Percentiles rank a stretch among this genome's conserved stretches.
Conservation (phyloP, 2,797 vertebrate genomes). For the Cossypha niveicapilla region DNA sequence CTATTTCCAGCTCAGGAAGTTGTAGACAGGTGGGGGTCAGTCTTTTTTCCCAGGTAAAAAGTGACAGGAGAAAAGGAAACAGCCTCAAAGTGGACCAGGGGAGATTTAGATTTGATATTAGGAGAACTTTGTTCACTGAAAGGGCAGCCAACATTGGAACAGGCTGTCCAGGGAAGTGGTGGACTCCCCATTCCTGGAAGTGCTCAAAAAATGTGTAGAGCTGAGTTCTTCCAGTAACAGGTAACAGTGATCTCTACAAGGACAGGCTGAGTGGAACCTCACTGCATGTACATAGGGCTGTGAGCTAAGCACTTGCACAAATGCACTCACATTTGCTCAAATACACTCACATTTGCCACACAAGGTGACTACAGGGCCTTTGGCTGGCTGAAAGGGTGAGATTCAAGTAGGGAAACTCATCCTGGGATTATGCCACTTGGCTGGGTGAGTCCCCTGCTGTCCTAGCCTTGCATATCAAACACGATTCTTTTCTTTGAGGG, state of each 20-base stretch:
- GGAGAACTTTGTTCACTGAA: background rate
- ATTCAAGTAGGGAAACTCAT: background rate
- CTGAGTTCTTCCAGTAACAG: background rate
- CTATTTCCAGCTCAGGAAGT: constrained; percentile 29
- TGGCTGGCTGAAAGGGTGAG: background rate
- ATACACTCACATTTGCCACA: background rate
- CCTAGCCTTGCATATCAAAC: background rate
- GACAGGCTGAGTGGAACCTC: background rate
- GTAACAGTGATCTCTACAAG: background rate
- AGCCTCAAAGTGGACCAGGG: background rate
- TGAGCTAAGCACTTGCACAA: background rate
- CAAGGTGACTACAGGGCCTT: background rate
- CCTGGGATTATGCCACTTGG: background rate
- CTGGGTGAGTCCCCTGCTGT: background rate
- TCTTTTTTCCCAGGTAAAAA: background rate
- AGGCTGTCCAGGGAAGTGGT: background rate
- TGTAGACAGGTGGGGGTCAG: background rate
- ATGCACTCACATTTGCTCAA: background rate
- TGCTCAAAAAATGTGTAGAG: background rate
- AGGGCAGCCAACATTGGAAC: background rate
- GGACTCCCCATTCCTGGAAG: background rate
- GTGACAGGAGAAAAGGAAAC: background rate
- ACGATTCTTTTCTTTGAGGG: background rate
- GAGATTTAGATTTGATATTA: background rate
- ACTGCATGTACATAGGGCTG: fast-evolving